Evolutionary conservation across 1,140 invertebrate species (phyloP).

Genomic region (Choristoneura fumiferana): DNA sequence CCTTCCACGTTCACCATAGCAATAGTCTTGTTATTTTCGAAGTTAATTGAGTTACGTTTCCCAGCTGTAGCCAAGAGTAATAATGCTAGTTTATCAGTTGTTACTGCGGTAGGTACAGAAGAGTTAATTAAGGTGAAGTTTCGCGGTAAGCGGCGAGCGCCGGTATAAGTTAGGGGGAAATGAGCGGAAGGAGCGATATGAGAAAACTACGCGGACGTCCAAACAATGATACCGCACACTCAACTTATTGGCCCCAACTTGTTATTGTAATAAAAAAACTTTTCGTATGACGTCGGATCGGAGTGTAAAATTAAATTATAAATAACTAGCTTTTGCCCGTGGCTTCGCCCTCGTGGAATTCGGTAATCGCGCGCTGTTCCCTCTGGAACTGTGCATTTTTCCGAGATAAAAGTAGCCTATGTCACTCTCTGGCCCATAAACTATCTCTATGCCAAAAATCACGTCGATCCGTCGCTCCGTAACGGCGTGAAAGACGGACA

Average conservation of each 20-base stretch:
- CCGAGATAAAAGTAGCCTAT: no score
- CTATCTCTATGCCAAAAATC: no score
- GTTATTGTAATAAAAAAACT: slow-evolving; percentile 45
- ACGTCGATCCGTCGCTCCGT: no score
- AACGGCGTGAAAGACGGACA: no score
- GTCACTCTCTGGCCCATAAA: no score
- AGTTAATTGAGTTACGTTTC: slow-evolving; percentile 4
- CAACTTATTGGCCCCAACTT: slow-evolving; percentile 34
- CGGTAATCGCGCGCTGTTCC: no score
- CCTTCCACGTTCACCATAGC: no score
- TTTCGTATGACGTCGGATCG: slow-evolving; percentile 18
- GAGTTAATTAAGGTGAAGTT: slow-evolving; percentile 52
- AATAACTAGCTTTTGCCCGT: no score
- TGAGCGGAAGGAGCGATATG: slow-evolving; percentile 39
- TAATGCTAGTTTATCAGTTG: slow-evolving; percentile 37
- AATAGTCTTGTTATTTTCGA: neutral
- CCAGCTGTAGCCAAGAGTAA: slow-evolving; percentile 21
- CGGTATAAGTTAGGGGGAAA: slow-evolving; percentile 35
- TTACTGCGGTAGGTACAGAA: slow-evolving; percentile 22
- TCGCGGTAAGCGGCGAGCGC: slow-evolving; percentile 13
- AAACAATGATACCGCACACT: slow-evolving; percentile 30
- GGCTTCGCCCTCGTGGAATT: no score
- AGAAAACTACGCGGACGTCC: slow-evolving; percentile 36
- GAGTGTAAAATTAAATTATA: neutral
- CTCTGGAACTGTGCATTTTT: no score